Evolutionary conservation across 2,888 invertebrate genomes (phyloP).

Genomic region (Metallyticus violacea): DNA sequence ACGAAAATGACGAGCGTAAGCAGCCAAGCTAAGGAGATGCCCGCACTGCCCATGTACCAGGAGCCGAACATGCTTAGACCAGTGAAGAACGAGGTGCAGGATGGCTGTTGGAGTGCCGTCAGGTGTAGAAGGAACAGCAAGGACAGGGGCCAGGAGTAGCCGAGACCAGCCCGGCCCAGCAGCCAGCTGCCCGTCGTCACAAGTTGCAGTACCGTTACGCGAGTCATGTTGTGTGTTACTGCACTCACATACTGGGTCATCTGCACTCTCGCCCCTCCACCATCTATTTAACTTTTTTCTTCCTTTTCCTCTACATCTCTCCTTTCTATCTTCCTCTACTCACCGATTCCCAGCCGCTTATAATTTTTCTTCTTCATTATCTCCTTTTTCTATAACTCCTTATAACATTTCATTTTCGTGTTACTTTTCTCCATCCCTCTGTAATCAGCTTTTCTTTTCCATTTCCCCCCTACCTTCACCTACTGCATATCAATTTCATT

Average conservation of each 20-base stretch:
- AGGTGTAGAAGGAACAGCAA: neutral
- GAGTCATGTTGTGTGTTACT: neutral
- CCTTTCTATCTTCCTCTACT: no score
- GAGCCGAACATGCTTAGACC: constrained; percentile 25
- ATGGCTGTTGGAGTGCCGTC: neutral
- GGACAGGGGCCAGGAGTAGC: neutral
- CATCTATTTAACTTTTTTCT: no score
- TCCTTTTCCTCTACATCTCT: no score
- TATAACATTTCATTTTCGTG: no score
- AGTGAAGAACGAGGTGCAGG: neutral
- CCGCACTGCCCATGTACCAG: constrained; percentile 45
- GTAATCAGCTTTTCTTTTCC: no score
- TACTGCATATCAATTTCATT: no score
- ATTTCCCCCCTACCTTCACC: no score
- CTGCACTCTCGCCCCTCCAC: neutral
- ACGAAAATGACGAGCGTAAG: constrained; percentile 43
- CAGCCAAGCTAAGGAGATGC: constrained; percentile 46
- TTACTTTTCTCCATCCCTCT: no score
- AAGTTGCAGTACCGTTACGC: neutral
- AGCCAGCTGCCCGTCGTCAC: neutral
- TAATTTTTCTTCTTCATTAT: no score
- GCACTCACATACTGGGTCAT: neutral
- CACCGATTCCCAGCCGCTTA: no score
- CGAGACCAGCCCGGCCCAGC: neutral
- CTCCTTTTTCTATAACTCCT: no score